Evolutionary conservation across 2,888 invertebrate genomes (phyloP), one percentile per base, ranked within the genome.

Genomic region (Eudemis profundana): DNA sequence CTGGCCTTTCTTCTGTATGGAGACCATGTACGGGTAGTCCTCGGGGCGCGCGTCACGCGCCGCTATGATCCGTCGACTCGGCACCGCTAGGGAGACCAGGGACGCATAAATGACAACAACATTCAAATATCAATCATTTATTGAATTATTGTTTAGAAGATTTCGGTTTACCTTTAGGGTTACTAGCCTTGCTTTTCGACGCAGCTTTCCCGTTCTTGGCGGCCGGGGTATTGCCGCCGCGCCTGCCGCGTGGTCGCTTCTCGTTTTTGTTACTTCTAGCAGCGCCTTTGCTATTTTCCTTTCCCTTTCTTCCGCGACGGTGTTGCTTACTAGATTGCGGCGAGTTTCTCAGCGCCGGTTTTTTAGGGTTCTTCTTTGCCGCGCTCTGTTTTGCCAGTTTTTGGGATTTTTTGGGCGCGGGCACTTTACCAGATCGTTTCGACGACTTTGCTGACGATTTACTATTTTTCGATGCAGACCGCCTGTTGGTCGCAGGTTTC

Each of bases 11-110:
- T 89, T 90, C 71, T 89, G 90, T 33, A 92, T 88, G 3, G 91
- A 89, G 14, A 90, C 82, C 69, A 83, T 81, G 71, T 90, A 92
- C 1, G 91, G 91, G 59, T 85, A 91, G 42, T 87, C 82, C 51
- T 85, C 86, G 44, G 89, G 87, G 60, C 72, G 14, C 0, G 86
- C 89, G 56, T 91, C 87, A 63, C 72, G 79, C 5, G 79, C 85
- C 3, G 83, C 79, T 67, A 85, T 86, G 69, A 91, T 73, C 56
- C 91, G 78, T 68, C 91, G 78, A 50, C 74, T 71, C n/a, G 72
- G 76, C 27, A 14, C 33, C 46, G 47, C 57, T 59, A 36, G 12
- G 33, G 15, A 44, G 12, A 38, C 57, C 53, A 66, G 69, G 61
- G 53, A 14, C 36, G 29, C 23, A 56, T 57, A 61, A 61, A 65